Conservation (phyloP, 2,888 invertebrate species). For the Drosophila ezoana region DNA sequence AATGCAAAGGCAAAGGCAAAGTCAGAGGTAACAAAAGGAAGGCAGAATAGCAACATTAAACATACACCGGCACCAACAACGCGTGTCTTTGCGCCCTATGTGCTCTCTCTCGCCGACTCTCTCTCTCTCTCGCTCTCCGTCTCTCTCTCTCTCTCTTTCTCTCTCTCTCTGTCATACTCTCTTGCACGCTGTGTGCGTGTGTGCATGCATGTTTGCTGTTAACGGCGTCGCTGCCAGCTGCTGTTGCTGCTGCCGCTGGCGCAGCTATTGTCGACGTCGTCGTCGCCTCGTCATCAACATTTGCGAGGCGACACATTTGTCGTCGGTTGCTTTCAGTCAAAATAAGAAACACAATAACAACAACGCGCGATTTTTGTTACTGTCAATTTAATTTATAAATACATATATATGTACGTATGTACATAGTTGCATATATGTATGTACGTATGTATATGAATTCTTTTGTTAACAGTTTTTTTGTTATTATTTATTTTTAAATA, state of each 20-base stretch:
- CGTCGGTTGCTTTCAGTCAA: conserved; percentile 51
- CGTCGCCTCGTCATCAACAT: conserved; percentile 49
- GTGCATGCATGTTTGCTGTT: conserved; percentile 37
- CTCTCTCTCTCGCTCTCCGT: conserved; percentile 9
- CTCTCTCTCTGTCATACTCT: conserved; percentile 5
- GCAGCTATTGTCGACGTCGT: conserved; percentile 16
- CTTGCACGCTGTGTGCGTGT: conserved; percentile 20
- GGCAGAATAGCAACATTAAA: conserved; percentile 33
- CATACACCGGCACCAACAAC: conserved; percentile 40
- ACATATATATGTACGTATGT: not conserved
- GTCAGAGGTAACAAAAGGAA: conserved; percentile 12
- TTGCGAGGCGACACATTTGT: conserved; percentile 60
- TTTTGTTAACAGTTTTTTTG: conserved; percentile 7
- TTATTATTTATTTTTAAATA: conserved; percentile 12
- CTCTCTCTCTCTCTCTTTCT: conserved; percentile 8
- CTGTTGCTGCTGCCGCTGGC: conserved; percentile 32
- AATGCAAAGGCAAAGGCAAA: conserved; percentile 12
- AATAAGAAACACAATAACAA: conserved; percentile 58
- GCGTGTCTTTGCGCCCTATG: conserved; percentile 32
- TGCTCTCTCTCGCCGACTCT: conserved; percentile 17
- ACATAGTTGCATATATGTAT: conserved; percentile 6
- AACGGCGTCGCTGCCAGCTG: conserved; percentile 26
- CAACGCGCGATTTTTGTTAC: conserved; percentile 46
- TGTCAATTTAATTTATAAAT: conserved; percentile 38
- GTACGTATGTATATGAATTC: conserved; percentile 4